Percentiles rank a stretch among this genome's conserved stretches.
Evolutionary conservation across 2,797 vertebrate species (phyloP).

Genomic region (Artibeus jamaicensis): DNA sequence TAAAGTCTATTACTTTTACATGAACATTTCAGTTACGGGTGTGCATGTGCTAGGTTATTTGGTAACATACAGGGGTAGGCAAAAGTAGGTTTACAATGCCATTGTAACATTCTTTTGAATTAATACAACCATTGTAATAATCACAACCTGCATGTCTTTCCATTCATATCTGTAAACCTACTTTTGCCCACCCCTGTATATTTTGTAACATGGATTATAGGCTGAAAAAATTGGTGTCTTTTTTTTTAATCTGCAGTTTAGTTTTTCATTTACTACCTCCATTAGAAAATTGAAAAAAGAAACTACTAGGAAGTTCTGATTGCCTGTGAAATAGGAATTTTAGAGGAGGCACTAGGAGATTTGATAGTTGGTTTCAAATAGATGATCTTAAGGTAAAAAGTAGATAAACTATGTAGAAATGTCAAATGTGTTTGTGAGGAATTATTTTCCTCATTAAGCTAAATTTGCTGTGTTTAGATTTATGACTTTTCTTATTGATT

Average conservation of each 20-base stretch:
- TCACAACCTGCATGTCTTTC: neutral
- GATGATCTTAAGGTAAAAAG: neutral
- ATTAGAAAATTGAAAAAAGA: slow-evolving; percentile 1
- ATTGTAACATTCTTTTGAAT: neutral
- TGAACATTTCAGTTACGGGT: neutral
- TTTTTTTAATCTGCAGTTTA: neutral
- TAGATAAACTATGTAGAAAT: slow-evolving; percentile 10
- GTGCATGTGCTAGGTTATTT: neutral
- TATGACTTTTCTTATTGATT: slow-evolving; percentile 6
- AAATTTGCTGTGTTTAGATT: neutral
- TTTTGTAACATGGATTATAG: neutral
- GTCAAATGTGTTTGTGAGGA: neutral
- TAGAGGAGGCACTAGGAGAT: neutral
- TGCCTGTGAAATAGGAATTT: slow-evolving; percentile 34
- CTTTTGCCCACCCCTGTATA: neutral
- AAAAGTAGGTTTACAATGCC: neutral
- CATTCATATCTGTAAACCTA: neutral
- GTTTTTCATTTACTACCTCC: neutral
- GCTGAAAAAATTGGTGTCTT: neutral
- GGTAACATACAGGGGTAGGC: neutral
- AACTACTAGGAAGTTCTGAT: neutral
- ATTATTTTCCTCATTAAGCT: slow-evolving; percentile 2
- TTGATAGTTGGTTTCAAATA: slow-evolving; percentile 37
- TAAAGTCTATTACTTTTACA: slow-evolving; percentile 18
- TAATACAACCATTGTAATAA: neutral